Evolutionary conservation across 2,113 vertebrate species (phyloP).

Genomic region (Condylura cristata): DNA sequence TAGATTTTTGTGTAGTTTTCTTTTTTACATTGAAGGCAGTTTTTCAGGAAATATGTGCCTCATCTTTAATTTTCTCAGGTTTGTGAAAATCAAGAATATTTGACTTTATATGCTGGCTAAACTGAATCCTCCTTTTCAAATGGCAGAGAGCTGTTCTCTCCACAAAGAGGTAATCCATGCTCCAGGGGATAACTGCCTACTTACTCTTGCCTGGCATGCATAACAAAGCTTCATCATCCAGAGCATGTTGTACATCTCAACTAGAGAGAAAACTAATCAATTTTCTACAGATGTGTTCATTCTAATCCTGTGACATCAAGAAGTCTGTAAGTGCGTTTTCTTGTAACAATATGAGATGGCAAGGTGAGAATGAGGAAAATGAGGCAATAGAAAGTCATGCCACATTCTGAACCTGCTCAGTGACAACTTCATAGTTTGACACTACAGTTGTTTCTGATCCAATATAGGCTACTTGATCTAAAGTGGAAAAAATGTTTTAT

Average conservation of each 20-base stretch:
- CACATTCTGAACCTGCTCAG: constrained; percentile 36
- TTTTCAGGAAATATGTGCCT: neutral
- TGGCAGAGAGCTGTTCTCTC: neutral
- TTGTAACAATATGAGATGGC: neutral
- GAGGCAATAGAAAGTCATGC: constrained; percentile 55
- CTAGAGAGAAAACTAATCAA: constrained; percentile 53
- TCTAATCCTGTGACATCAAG: constrained; percentile 61
- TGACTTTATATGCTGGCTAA: neutral
- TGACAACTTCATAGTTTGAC: constrained; percentile 49
- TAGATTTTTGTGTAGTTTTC: neutral
- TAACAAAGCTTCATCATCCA: neutral
- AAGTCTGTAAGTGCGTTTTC: constrained; percentile 62
- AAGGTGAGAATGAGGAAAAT: constrained; percentile 47
- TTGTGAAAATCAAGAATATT: neutral
- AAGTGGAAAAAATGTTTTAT: constrained; percentile 45
- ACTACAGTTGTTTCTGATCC: constrained; percentile 28
- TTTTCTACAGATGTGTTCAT: constrained; percentile 62
- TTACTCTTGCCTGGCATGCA: neutral
- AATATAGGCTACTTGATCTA: neutral
- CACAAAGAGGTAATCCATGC: neutral
- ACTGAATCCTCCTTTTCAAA: neutral
- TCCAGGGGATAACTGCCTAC: neutral
- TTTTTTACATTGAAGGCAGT: neutral
- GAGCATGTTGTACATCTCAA: constrained; percentile 35
- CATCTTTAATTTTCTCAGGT: constrained; percentile 25